Conservation (phyloP, 2,888 invertebrate species). For the Carabus problematicus region DNA sequence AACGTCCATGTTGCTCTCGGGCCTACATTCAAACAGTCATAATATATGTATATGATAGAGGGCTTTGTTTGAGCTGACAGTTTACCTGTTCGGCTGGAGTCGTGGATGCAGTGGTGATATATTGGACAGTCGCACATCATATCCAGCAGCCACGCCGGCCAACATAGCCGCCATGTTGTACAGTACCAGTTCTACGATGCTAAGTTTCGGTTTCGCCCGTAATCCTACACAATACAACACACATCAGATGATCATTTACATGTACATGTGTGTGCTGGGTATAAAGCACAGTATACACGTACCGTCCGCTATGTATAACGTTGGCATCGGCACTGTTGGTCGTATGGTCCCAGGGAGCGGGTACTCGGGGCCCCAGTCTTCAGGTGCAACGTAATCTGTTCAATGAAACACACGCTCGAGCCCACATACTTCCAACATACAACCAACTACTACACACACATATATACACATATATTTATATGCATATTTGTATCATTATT, state of each 20-base stretch:
- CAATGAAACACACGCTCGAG: slow-evolving; percentile 51
- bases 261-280: not conserved
- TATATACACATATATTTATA: too few species aligned
- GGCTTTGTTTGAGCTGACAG: not conserved
- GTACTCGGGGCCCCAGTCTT: slow-evolving; percentile 72
- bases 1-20: slow-evolving; percentile 54
- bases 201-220: slow-evolving; percentile 71
- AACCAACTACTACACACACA: slow-evolving; percentile 29
- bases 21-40: slow-evolving; percentile 46
- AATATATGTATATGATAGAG: not conserved
- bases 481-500: too few species aligned
- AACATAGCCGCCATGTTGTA: slow-evolving; percentile 93
- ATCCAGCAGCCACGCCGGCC: slow-evolving; percentile 90
- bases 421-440: slow-evolving; percentile 44
- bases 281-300: slow-evolving; percentile 46
- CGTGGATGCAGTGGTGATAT: slow-evolving; percentile 83
- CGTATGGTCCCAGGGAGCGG: slow-evolving; percentile 63
- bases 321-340: slow-evolving; percentile 79
- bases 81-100: slow-evolving; percentile 74
- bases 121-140: slow-evolving; percentile 89
- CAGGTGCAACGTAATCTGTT: slow-evolving; percentile 60
- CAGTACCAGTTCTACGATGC: slow-evolving; percentile 78
- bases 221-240: slow-evolving; percentile 54
- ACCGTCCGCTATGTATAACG: slow-evolving; percentile 80
- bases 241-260: not conserved